Base-by-base conservation (phyloP, 2,888 invertebrate genomes). In the Muschampia plurimacula region DNA sequence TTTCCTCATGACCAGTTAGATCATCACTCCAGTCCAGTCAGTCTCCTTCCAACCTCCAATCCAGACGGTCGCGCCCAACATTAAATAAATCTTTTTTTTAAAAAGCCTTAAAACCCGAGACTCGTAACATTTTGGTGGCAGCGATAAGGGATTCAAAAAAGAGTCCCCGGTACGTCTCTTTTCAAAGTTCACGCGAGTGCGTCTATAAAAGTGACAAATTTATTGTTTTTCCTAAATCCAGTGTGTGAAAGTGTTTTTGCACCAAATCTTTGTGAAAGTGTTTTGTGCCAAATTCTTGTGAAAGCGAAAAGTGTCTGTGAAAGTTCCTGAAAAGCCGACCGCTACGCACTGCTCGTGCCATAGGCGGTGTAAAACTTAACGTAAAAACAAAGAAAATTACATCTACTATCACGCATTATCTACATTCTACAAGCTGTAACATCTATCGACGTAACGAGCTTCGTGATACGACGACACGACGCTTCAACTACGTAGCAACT, bases 101-200 rank as follows among this genome's bases (percentile, higher is more conserved):
- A 66, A 66, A 66, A 66, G 9, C 7, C 66, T 6, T 1, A 15
- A 10, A 10, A 0, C 66, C 66, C 12, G 64, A 64, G 64, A 22
- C 66, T 36, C 66, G 52, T 66, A 52, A 49, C 46, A 64, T 63
- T 55, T 28, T 66, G 52, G 66, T 66, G 52, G 66, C 66, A 66
- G 66, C 64, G 46, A 15, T 9, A 64, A 64, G 64, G 64, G 64
- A 64, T 44, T 8, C 57, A 22, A 22, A 68, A 4, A 62, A 57
- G 8, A 70, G 44, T 64, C 63, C 63, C 44, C 63, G 63, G 63
- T 41, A 64, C 63, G 63, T 44, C 63, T 63, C 63, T 2, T 7
- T 39, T n/a, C 36, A 32, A 36, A 63, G 9, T n/a, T 15, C 10
- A 6, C 13, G 39, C n/a, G n/a, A 62, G 32, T 62, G 36, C 15